Base-by-base conservation (phyloP, 2,113 vertebrate species). In the Ornithorhynchus anatinus region DNA sequence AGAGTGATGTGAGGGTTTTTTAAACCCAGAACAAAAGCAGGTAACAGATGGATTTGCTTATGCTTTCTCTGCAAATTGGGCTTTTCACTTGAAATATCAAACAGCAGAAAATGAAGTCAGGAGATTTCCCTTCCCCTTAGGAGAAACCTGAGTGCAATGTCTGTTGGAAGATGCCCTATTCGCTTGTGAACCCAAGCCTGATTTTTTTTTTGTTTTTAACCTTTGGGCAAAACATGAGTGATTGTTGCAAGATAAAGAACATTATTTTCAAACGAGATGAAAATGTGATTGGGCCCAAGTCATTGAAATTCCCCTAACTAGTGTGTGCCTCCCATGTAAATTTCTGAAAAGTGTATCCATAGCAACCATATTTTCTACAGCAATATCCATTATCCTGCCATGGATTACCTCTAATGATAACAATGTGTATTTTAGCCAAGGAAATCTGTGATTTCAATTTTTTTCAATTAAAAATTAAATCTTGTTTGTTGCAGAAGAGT, bases 161-260 rank as follows among this genome's bases (percentile, higher is more conserved):
- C 14, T 1, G 12, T n/a, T n/a, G n/a, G n/a, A n/a, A n/a, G n/a
- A n/a, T n/a, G n/a, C 12, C 43, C 35, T 58, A 32, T 29, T 77
- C 13, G 68, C 61, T 57, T 60, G 43, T 69, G 69, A 86, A 79
- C 75, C 76, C 82, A 86, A 69, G 68, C 79, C 61, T 72, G 58
- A 67, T 19, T 54, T 58, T 81, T 0, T 0, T 72, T n/a, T n/a
- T n/a, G n/a, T n/a, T 66, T 62, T 60, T 33, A 64, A 54, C 52
- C 27, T 6, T 0, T 72, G n/a, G 38, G 23, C 32, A 36, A 27
- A 48, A 59, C 40, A 17, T 33, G n/a, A 5, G 44, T 62, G 50
- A 61, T 35, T 8, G 43, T 51, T 27, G 31, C 36, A n/a, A n/a
- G n/a, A n/a, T n/a, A n/a, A n/a, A n/a, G n/a, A n/a, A n/a, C n/a